Conservation (phyloP, 2,888 invertebrate species). For the Cerastis leucographa region DNA sequence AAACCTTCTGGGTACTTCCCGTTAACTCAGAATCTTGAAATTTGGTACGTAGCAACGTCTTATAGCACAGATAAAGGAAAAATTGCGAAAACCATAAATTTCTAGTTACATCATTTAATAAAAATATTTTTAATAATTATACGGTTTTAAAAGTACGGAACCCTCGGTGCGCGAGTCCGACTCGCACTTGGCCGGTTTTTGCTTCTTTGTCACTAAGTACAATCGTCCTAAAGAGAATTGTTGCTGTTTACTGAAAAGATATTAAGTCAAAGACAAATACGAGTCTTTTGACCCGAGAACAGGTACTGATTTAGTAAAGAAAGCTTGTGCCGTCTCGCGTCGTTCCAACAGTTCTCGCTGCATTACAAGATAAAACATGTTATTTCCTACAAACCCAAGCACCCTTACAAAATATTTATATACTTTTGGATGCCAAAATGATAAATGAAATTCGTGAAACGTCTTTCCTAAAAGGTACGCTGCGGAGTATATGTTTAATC, state of each 20-base stretch:
- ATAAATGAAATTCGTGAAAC: constrained; percentile 74
- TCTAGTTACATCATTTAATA: no score
- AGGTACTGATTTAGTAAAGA: constrained; percentile 1
- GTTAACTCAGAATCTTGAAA: no score
- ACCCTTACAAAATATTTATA: constrained; percentile 41
- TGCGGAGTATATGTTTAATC: constrained; percentile 68
- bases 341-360: constrained; percentile 10
- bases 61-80: no score
- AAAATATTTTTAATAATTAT: no score
- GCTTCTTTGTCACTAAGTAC: constrained; percentile 3
- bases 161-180: no score
- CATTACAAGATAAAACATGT: constrained; percentile 17
- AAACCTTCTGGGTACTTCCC: no score
- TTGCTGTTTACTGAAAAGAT: not conserved
- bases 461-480: constrained; percentile 57
- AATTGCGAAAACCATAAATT: no score
- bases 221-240: not conserved
- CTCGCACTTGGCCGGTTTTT: no score
- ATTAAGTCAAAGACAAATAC: constrained; percentile 6
- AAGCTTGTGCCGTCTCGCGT: not conserved
- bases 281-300: constrained; percentile 1
- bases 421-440: constrained; percentile 67
- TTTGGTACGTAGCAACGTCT: no score
- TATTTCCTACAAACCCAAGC: constrained; percentile 23
- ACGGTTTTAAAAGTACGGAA: no score